Percentiles rank a stretch among this genome's conserved stretches.
These are phyloP conservation scores for Pollenia angustigena DNA, from an alignment of 2,888 invertebrate genomes.

Conservation along the genomic window DNA sequence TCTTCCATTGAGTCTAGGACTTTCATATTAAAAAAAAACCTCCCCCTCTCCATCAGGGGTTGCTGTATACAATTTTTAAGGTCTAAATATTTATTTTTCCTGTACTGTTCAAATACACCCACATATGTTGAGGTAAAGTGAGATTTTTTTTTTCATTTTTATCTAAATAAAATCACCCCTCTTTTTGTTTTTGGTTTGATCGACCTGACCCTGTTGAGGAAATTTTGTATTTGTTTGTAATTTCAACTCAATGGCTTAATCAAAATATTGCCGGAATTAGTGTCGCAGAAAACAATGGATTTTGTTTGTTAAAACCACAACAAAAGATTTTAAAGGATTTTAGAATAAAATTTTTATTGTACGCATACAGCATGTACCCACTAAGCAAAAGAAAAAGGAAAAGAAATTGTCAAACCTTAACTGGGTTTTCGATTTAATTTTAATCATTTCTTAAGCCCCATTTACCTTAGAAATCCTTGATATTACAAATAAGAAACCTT, in stretches of 20 bases:
- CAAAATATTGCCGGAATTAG: slow-evolving; percentile 64
- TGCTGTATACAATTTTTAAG: slow-evolving; percentile 34
- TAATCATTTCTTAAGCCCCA: too few relatives aligned
- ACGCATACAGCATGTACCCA: too few relatives aligned
- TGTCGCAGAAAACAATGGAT: slow-evolving; percentile 32
- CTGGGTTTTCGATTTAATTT: too few relatives aligned
- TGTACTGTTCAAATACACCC: slow-evolving; percentile 41
- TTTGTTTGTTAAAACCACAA: slow-evolving; percentile 39
- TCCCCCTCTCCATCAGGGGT: slow-evolving; percentile 9
- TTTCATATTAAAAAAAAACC: neutral
- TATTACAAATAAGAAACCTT: too few relatives aligned
- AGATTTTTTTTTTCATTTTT: slow-evolving; percentile 10
- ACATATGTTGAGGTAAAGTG: slow-evolving; percentile 42
- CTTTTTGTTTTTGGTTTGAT: neutral
- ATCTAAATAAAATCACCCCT: slow-evolving; percentile 31
- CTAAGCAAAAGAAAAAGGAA: too few relatives aligned
- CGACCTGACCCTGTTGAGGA: slow-evolving; percentile 9
- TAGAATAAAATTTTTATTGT: neutral
- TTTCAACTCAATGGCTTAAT: slow-evolving; percentile 57
- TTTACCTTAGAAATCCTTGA: too few relatives aligned
- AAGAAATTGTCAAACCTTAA: too few relatives aligned
- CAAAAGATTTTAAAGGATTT: slow-evolving; percentile 22
- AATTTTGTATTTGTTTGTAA: slow-evolving; percentile 12
- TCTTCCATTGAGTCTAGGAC: neutral
- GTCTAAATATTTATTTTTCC: slow-evolving; percentile 50